These are phyloP conservation scores for Ptychadena robeensis DNA, from an alignment of 2,797 vertebrate species.

Conservation along the genomic window DNA sequence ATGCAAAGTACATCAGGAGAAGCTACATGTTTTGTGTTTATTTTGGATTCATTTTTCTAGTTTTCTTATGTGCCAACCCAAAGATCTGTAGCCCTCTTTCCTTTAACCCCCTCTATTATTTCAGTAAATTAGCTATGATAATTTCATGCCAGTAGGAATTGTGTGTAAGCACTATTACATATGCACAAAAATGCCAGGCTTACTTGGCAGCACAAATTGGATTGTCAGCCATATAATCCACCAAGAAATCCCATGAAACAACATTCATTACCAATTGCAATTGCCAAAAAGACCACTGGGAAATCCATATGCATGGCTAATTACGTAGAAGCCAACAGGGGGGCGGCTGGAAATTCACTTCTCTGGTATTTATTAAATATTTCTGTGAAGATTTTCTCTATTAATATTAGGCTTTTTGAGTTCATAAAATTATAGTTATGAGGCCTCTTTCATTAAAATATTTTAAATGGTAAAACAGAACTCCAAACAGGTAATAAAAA, in stretches of 20 bases:
- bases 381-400: neutral
- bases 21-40: neutral
- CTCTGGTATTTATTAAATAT: neutral
- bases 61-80: neutral
- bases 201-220: conserved; percentile 38
- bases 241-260: conserved; percentile 39
- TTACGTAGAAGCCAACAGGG: conserved; percentile 18
- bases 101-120: conserved; percentile 9
- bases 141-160: conserved; percentile 25
- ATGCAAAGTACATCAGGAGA: neutral
- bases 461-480: neutral
- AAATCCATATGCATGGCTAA: conserved; percentile 19
- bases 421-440: neutral
- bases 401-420: neutral
- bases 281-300: conserved; percentile 17
- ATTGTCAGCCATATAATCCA: conserved; percentile 49
- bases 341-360: neutral
- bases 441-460: too few species aligned
- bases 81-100: neutral
- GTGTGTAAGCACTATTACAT: conserved; percentile 16
- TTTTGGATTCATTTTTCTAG: neutral
- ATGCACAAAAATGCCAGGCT: conserved; percentile 45
- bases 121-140: conserved; percentile 12
- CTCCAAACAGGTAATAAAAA: neutral
- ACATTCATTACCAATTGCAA: conserved; percentile 39